These are phyloP conservation scores for Barnardius zonarius DNA, from an alignment of 2,113 vertebrate species.

Conservation along the genomic window DNA sequence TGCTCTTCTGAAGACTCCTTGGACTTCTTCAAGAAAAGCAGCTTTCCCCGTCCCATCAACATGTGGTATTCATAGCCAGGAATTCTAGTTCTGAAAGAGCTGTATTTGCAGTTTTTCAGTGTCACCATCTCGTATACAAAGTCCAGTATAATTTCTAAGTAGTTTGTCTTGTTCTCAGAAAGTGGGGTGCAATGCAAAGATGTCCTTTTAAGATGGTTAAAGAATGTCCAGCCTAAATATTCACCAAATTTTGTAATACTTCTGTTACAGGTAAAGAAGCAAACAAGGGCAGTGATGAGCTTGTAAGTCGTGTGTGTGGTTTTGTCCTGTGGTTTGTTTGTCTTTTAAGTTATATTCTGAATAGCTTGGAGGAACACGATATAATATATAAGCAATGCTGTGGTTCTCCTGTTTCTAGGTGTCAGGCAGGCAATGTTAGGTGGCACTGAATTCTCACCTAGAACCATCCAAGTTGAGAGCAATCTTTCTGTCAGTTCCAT, in stretches of 20 bases:
- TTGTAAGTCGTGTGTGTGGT: neutral
- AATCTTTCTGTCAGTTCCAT: neutral
- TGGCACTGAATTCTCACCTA: neutral
- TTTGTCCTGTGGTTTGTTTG: neutral
- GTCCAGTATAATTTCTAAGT: neutral
- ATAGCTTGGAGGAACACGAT: neutral
- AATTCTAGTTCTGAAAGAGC: neutral
- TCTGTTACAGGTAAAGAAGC: slow-evolving; percentile 25
- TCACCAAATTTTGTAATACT: neutral
- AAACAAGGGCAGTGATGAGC: neutral
- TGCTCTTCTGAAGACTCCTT: neutral
- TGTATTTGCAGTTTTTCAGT: neutral
- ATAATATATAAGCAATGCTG: neutral
- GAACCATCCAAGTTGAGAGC: neutral
- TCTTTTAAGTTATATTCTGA: neutral
- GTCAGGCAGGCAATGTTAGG: neutral
- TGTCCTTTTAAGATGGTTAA: neutral
- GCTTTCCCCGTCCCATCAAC: neutral
- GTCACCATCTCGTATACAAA: neutral
- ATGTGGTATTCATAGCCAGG: neutral
- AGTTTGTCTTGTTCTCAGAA: neutral
- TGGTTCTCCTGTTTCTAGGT: neutral
- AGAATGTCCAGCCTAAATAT: neutral
- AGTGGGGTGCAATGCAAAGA: neutral
- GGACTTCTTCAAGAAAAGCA: neutral